Evolutionary conservation across 2,113 vertebrate genomes (phyloP), one percentile per base, ranked within the genome.

Genomic region (Hipposideros armiger): DNA sequence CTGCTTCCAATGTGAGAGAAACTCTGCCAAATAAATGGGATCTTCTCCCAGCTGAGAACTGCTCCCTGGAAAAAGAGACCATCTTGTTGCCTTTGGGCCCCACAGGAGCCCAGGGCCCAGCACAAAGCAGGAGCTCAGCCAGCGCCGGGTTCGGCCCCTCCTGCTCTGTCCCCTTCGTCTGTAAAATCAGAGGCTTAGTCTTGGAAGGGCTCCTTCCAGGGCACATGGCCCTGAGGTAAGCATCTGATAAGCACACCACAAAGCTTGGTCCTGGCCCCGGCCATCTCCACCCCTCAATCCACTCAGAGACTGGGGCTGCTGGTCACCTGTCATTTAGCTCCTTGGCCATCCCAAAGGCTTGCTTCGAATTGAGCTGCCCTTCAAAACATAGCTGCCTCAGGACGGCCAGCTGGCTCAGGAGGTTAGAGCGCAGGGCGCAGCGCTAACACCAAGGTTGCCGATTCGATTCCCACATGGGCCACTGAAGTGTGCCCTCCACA

Each of bases 21-120:
- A 81, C 5, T n/a, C 24, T 94, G 85, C 95, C 93, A 92, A 76
- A 67, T 32, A 76, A 72, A 80, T n/a, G 72, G 52, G 76, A 58
- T 77, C 36, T 50, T 54, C 81, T 96, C 77, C 30, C 36, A 64
- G 83, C 17, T 11, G 30, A 36, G 62, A 95, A 84, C 4, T 36
- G 74, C 66, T 88, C 45, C 26, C 28, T 45, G 78, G 60, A 64
- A 60, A 26, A 28, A 64, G 26, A 64, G 60, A 64, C 60, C 26
- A 28, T 62, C 26, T 30, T 28, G 30, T 30, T 64, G 26, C 28
- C 28, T 64, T 64, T 30, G 60, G 60, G 60, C 60, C 26, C 11
- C 60, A 64, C 60, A 64, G 60, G 30, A 28, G 3, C 60, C 60
- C 28, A 13, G 28, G 60, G 26, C 60, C 26, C 7, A 30, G 60